Conservation (phyloP, 2,888 invertebrate genomes). For the Poecilobothrus nobilitatus region DNA sequence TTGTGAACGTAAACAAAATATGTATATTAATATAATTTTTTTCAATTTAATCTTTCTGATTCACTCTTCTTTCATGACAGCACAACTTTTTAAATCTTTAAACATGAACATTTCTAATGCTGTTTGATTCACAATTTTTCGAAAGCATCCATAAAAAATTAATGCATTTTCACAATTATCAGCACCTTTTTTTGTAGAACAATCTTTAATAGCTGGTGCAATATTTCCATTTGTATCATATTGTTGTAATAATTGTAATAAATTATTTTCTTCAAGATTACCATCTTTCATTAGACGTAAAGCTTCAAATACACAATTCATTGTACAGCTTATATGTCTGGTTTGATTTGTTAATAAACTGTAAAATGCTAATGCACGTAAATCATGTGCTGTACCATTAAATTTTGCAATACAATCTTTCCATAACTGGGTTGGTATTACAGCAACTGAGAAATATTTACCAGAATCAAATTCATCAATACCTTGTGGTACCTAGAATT, state of each 20-base stretch:
- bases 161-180: background rate
- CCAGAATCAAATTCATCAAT: background rate
- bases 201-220: background rate
- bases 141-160: background rate
- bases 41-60: no score
- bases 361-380: background rate
- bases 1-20: no score
- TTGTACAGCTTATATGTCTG: background rate
- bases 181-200: background rate
- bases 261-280: background rate
- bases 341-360: background rate
- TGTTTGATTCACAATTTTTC: background rate
- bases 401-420: constrained; percentile 1
- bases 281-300: background rate
- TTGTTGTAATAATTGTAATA: background rate
- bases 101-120: constrained; percentile 1
- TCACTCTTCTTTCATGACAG: background rate
- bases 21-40: no score
- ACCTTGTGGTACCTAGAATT: background rate
- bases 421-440: background rate
- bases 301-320: background rate
- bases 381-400: background rate
- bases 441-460: background rate
- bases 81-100: background rate
- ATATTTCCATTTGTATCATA: background rate